Conservation (phyloP, 2,797 vertebrate genomes). For the Tadarida brasiliensis region DNA sequence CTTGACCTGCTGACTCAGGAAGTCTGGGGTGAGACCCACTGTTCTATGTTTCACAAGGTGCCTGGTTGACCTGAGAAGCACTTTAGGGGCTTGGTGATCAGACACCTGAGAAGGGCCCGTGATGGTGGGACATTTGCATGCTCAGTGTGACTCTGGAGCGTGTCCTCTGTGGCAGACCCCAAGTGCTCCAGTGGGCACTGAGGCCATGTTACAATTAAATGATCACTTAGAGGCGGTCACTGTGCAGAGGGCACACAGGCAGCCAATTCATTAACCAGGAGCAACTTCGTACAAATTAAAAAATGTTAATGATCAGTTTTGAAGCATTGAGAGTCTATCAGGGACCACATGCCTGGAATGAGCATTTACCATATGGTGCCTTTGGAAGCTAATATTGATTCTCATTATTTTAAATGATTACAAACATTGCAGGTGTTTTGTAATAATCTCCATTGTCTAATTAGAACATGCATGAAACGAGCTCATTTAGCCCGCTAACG, state of each 20-base stretch:
- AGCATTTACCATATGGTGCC: slow-evolving; percentile 89
- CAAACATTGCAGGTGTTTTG: slow-evolving; percentile 90
- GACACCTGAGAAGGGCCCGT: not conserved
- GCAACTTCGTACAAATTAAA: slow-evolving; percentile 84
- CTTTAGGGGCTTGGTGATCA: not conserved
- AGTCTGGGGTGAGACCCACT: not conserved
- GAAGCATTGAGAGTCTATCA: slow-evolving; percentile 83
- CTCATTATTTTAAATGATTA: slow-evolving; percentile 90
- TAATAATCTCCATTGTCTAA: slow-evolving; percentile 90
- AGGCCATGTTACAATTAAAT: slow-evolving; percentile 48
- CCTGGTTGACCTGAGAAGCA: not conserved
- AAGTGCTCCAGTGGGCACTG: not conserved
- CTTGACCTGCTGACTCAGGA: not conserved
- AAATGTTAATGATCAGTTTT: slow-evolving; percentile 85
- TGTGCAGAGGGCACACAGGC: slow-evolving; percentile 72
- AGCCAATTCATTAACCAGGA: slow-evolving; percentile 79
- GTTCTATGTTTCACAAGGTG: not conserved
- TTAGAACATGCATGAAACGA: slow-evolving; percentile 86
- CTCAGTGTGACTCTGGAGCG: not conserved
- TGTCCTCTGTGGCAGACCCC: not conserved
- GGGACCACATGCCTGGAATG: slow-evolving; percentile 84
- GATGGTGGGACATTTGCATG: not conserved
- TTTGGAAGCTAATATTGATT: slow-evolving; percentile 90
- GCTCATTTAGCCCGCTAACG: slow-evolving; percentile 83
- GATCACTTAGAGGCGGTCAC: slow-evolving; percentile 67